Evolutionary conservation across 2,888 invertebrate genomes (phyloP).

Genomic region (Malacosoma neustria): DNA sequence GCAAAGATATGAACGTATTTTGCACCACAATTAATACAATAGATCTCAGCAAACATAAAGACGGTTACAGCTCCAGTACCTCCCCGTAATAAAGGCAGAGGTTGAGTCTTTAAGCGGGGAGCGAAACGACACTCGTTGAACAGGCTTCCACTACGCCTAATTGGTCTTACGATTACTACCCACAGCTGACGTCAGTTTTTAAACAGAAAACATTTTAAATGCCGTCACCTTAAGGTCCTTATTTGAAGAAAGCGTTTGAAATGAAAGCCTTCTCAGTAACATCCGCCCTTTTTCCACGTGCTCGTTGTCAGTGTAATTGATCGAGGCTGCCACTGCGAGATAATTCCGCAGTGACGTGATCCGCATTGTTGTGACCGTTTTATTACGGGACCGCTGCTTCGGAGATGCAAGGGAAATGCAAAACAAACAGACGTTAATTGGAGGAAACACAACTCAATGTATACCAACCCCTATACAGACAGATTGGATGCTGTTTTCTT

Average conservation of each 20-base stretch:
- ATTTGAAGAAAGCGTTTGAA: conserved; percentile 23
- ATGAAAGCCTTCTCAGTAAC: conserved; percentile 32
- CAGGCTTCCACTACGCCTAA: conserved; percentile 35
- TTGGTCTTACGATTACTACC: conserved; percentile 39
- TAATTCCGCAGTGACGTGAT: conserved; percentile 67
- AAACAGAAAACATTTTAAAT: conserved; percentile 29
- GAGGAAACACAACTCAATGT: conserved; percentile 35
- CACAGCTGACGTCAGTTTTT: conserved; percentile 12
- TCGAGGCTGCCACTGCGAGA: conserved; percentile 60
- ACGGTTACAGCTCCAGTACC: conserved; percentile 26
- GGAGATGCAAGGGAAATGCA: conserved; percentile 50
- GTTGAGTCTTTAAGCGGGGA: conserved; percentile 33
- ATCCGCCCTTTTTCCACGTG: conserved; percentile 49
- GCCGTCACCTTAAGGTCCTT: conserved; percentile 25
- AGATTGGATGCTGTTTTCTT: no score
- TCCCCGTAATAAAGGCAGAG: conserved; percentile 30
- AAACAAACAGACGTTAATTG: conserved; percentile 51
- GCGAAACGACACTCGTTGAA: conserved; percentile 29
- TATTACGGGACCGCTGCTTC: conserved; percentile 40
- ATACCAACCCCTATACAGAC: no score
- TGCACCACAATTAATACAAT: conserved; percentile 7
- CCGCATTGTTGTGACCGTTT: conserved; percentile 61
- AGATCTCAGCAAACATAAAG: conserved; percentile 10
- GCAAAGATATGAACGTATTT: no score
- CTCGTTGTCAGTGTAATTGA: conserved; percentile 65